These are phyloP conservation scores for Zaprionus taronus DNA, from an alignment of 1,140 invertebrate species.

Conservation along the genomic window DNA sequence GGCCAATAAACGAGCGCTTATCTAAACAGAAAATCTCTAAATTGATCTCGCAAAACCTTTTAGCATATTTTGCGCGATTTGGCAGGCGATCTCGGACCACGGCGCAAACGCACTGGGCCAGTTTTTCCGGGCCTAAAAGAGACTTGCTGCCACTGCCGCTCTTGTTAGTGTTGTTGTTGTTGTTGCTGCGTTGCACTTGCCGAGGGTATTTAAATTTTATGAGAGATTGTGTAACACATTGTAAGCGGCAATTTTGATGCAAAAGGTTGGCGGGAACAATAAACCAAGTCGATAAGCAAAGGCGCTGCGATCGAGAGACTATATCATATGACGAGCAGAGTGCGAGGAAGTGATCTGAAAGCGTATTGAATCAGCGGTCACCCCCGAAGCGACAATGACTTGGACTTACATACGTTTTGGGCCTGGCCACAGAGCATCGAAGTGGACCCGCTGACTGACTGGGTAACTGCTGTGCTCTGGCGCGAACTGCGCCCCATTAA, in stretches of 20 bases:
- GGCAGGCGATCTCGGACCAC: constrained; percentile 58
- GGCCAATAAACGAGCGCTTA: constrained; percentile 78
- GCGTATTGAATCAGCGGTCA: constrained; percentile 3
- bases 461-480: constrained; percentile 18
- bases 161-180: constrained; percentile 41
- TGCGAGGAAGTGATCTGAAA: neutral
- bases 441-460: neutral
- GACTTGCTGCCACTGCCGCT: constrained; percentile 32
- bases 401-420: neutral
- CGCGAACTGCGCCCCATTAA: constrained; percentile 68
- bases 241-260: constrained; percentile 7
- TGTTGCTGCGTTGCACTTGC: constrained; percentile 15
- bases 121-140: constrained; percentile 60
- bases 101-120: constrained; percentile 41
- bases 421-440: neutral
- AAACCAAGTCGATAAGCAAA: neutral
- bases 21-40: constrained; percentile 82
- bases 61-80: constrained; percentile 83
- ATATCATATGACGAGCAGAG: neutral
- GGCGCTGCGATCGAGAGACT: neutral
- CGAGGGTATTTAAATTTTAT: constrained; percentile 7
- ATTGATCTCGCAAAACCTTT: constrained; percentile 83
- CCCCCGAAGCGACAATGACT: neutral
- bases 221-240: neutral
- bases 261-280: neutral